These are phyloP conservation scores for Drosophila parthenogenetica DNA, from an alignment of 2,888 invertebrate species.

Conservation along the genomic window DNA sequence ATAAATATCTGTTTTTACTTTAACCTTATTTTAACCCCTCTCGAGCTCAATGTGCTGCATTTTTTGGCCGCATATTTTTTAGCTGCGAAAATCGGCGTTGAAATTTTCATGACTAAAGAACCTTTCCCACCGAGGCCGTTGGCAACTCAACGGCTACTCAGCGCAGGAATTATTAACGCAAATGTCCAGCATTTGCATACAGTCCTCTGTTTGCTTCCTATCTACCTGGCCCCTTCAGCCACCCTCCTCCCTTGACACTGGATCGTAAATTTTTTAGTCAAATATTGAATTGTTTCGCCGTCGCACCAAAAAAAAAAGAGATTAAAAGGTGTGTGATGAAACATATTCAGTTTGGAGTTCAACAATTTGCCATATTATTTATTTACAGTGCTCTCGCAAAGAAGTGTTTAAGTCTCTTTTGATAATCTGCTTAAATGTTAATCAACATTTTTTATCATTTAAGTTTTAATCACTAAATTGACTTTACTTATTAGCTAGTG, in stretches of 20 bases:
- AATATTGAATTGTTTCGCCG: constrained; percentile 53
- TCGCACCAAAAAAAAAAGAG: constrained; percentile 6
- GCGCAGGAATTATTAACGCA: constrained; percentile 70
- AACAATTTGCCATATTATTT: constrained; percentile 15
- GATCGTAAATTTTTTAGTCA: constrained; percentile 61
- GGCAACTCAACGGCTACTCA: constrained; percentile 70
- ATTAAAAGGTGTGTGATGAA: constrained; percentile 24
- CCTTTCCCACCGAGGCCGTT: constrained; percentile 13
- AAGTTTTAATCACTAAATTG: too few relatives aligned
- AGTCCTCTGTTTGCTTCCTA: constrained; percentile 4
- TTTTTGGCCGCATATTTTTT: constrained; percentile 44
- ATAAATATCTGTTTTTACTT: constrained; percentile 37
- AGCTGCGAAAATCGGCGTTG: constrained; percentile 37
- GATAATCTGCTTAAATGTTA: constrained; percentile 6
- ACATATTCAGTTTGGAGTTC: constrained; percentile 21
- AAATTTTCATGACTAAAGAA: constrained; percentile 55
- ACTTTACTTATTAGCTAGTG: too few relatives aligned
- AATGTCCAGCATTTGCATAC: constrained; percentile 65
- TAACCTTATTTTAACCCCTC: neutral
- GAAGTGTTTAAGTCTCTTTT: neutral
- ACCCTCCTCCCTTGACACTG: constrained; percentile 1
- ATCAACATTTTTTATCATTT: too few relatives aligned
- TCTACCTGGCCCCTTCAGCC: neutral
- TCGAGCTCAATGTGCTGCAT: constrained; percentile 14
- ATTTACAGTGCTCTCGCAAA: constrained; percentile 16